Evolutionary conservation across 2,888 invertebrate genomes (phyloP).

Genomic region (Zhuqinia jingwanae): DNA sequence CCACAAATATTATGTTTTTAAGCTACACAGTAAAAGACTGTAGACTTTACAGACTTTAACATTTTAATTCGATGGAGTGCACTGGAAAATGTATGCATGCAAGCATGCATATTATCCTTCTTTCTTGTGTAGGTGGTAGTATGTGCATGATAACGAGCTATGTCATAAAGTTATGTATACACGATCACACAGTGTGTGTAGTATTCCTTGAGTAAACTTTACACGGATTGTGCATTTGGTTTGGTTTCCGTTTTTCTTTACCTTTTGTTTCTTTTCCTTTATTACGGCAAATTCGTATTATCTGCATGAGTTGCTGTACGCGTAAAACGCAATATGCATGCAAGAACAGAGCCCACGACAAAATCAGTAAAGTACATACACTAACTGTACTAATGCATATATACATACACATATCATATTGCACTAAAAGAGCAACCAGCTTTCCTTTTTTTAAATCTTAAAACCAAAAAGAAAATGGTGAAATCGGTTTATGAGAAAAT

Average conservation of each 20-base stretch:
- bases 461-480: not conserved
- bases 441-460: constrained; percentile 1
- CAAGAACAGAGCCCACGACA: not conserved
- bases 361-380: too few species aligned
- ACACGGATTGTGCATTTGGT: constrained; percentile 45
- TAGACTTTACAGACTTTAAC: constrained; percentile 1
- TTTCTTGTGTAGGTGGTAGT: too few species aligned
- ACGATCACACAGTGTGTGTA: not conserved
- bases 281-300: constrained; percentile 4
- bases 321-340: not conserved
- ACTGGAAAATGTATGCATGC: constrained; percentile 30
- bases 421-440: too few species aligned
- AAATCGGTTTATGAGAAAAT: constrained; percentile 30
- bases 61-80: constrained; percentile 52
- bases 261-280: not conserved
- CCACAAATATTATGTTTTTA: not conserved
- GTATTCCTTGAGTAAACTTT: not conserved
- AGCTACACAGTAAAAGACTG: not conserved
- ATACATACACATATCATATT: too few species aligned
- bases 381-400: too few species aligned
- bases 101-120: not conserved
- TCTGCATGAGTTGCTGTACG: constrained; percentile 34
- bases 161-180: not conserved
- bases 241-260: constrained; percentile 30
- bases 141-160: constrained; percentile 33